Evolutionary conservation across 2,797 vertebrate genomes (phyloP).

Genomic region (Bothrops alternatus): DNA sequence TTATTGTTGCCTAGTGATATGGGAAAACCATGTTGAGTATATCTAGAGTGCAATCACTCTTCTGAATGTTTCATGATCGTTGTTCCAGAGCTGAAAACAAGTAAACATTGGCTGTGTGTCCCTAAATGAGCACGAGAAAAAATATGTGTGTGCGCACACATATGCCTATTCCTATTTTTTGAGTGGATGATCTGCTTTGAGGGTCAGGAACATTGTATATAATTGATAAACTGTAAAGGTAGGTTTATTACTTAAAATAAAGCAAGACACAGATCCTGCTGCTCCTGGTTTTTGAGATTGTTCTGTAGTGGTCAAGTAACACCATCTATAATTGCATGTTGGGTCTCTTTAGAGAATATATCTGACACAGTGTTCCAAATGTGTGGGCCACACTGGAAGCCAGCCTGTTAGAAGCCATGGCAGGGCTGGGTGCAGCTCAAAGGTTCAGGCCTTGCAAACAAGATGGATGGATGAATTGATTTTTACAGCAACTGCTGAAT

Average conservation of each 20-base stretch:
- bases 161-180: background rate
- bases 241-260: conserved; percentile 1
- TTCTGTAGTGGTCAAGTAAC: background rate
- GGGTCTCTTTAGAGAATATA: background rate
- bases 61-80: no score
- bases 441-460: background rate
- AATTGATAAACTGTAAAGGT: conserved; percentile 6
- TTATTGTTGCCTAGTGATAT: background rate
- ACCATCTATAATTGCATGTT: background rate
- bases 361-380: background rate
- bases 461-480: background rate
- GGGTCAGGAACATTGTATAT: background rate
- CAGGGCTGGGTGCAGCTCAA: background rate
- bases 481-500: no score
- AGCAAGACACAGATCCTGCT: background rate
- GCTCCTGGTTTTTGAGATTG: background rate
- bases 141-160: background rate
- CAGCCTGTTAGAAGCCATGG: background rate
- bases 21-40: background rate
- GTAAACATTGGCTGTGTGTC: background rate
- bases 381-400: background rate
- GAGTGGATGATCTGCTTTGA: background rate
- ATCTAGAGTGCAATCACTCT: background rate
- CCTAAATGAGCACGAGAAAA: background rate
- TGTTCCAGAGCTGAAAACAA: background rate